These are phyloP conservation scores for Arizona elegans DNA, from an alignment of 2,113 vertebrate species.

Conservation along the genomic window DNA sequence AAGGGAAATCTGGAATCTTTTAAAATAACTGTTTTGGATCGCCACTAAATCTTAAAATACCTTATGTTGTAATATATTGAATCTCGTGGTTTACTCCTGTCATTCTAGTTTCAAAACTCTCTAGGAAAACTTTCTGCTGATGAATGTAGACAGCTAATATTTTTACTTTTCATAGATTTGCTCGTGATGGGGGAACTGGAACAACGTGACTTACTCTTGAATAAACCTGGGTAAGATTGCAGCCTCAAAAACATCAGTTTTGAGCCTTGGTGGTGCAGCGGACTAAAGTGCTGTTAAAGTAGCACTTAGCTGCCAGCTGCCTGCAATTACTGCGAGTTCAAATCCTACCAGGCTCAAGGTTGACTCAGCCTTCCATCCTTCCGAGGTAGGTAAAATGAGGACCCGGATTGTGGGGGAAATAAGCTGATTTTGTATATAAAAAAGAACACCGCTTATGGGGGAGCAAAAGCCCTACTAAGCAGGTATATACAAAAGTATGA, in stretches of 20 bases:
- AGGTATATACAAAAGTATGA: too few relatives aligned
- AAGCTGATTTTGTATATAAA: too few relatives aligned
- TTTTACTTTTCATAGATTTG: neutral
- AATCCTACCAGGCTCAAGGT: too few relatives aligned
- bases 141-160: neutral
- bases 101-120: neutral
- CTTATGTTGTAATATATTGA: neutral
- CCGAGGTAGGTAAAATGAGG: too few relatives aligned
- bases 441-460: too few relatives aligned
- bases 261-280: too few relatives aligned
- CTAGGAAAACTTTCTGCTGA: neutral
- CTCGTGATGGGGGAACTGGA: neutral
- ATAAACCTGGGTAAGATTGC: neutral
- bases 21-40: neutral
- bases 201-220: neutral
- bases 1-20: neutral
- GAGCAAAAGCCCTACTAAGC: too few relatives aligned
- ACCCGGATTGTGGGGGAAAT: too few relatives aligned
- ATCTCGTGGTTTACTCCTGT: neutral
- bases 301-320: too few relatives aligned
- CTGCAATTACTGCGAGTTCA: too few relatives aligned
- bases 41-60: neutral
- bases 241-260: neutral
- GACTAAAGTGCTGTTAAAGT: too few relatives aligned
- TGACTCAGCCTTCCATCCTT: too few relatives aligned